Evolutionary conservation across 2,797 vertebrate genomes (phyloP).

Genomic region (Heteromormyrus szaboi): DNA sequence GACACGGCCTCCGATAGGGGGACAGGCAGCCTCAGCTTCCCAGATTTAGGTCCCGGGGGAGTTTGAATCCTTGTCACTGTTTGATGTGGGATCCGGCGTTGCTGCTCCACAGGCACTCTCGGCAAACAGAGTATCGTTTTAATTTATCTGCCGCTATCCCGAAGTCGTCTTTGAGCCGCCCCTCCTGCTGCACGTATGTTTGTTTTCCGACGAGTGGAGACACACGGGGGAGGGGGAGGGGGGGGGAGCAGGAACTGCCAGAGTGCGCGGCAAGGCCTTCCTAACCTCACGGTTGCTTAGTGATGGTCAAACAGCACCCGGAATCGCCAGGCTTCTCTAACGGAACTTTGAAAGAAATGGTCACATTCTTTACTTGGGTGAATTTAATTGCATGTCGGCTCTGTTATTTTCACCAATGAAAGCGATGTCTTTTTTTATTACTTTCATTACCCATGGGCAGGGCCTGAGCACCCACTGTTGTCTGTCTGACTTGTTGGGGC

Average conservation of each 20-base stretch:
- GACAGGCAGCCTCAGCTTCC: background rate
- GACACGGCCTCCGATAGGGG: constrained; percentile 7
- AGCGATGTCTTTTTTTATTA: background rate
- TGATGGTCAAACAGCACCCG: constrained; percentile 1
- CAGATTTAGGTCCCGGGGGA: background rate
- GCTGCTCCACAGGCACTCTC: background rate
- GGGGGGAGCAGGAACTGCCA: background rate
- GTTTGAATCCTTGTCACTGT: constrained; percentile 14
- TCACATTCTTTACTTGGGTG: background rate
- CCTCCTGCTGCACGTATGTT: constrained; percentile 2
- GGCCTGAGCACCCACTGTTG: background rate
- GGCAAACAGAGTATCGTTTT: constrained; percentile 11
- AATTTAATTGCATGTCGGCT: constrained; percentile 2
- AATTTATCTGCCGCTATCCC: background rate
- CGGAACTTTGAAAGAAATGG: background rate
- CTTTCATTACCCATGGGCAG: background rate
- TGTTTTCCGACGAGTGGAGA: background rate
- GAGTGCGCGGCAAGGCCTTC: background rate
- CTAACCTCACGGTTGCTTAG: constrained; percentile 2
- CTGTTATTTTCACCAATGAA: background rate
- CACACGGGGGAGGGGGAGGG: background rate
- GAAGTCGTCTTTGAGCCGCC: background rate
- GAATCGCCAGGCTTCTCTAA: background rate
- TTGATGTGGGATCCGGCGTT: background rate
- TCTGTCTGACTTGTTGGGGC: background rate